phyloP scores from a whole-genome alignment of 2,113 vertebrate genomes.

The Upupa epops region DNA sequence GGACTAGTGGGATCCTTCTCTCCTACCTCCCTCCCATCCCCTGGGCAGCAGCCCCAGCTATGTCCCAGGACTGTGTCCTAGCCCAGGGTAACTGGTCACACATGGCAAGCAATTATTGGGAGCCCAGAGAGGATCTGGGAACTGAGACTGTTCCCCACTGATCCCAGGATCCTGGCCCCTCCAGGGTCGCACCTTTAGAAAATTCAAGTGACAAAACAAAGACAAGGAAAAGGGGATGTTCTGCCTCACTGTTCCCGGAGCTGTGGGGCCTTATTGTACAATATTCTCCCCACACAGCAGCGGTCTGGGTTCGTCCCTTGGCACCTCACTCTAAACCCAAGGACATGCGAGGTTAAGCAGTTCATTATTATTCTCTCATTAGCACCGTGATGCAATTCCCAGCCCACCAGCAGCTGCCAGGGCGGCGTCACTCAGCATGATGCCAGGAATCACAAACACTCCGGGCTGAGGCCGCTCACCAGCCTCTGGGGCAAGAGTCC shows the following conservation, averaged over 20 bases:
- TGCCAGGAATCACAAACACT: neutral
- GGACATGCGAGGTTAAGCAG: neutral
- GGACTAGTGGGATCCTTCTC: neutral
- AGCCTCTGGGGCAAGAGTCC: neutral
- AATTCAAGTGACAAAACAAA: neutral
- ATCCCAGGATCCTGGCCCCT: neutral
- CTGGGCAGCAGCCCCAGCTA: too few relatives aligned
- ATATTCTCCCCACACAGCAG: fast-evolving
- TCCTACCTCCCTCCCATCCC: neutral
- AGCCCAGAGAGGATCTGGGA: neutral
- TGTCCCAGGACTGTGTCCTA: neutral
- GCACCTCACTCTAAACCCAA: neutral
- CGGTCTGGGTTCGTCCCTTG: neutral
- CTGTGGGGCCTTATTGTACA: fast-evolving
- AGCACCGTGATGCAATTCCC: constrained; percentile 12
- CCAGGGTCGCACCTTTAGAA: neutral
- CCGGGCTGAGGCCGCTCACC: neutral
- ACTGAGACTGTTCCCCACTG: neutral
- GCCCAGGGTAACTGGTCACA: neutral
- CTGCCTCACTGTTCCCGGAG: too few relatives aligned
- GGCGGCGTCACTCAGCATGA: neutral
- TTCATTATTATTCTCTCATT: neutral
- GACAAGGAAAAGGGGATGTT: too few relatives aligned
- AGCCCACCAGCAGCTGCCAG: neutral
- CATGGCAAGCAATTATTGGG: neutral